A percentile compares a stretch with the other conserved stretches of the same genome.
Conservation (phyloP, 1,140 invertebrate genomes). For the Aphidius gifuensis region DNA sequence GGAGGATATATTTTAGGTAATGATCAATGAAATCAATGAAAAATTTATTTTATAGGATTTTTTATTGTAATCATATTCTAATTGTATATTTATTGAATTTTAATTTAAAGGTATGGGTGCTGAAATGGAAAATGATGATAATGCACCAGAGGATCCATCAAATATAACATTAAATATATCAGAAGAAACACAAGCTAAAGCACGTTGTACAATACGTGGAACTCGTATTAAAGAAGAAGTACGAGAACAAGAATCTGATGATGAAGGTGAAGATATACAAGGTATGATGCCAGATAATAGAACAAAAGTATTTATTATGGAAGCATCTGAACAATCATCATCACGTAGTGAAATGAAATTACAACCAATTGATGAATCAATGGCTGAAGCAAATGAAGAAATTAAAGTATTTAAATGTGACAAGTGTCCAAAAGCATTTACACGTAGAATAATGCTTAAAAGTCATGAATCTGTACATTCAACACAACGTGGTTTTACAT, state of each 20-base stretch:
- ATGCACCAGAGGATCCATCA: constrained; percentile 48
- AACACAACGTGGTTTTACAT: constrained; percentile 61
- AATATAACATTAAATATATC: constrained; percentile 53
- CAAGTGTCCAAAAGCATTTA: constrained; percentile 59
- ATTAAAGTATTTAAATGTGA: constrained; percentile 58
- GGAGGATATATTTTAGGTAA: constrained; percentile 53
- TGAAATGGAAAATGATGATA: constrained; percentile 50
- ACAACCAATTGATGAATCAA: constrained; percentile 37
- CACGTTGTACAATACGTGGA: constrained; percentile 49
- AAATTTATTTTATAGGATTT: no score
- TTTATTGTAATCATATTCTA: no score
- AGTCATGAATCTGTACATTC: constrained; percentile 63
- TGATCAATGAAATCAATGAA: no score
- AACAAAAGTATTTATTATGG: constrained; percentile 53
- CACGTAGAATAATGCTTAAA: constrained; percentile 57
- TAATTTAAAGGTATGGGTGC: constrained; percentile 43
- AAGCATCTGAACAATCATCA: constrained; percentile 38
- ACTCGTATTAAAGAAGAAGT: constrained; percentile 48
- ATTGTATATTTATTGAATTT: no score
- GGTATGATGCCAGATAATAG: constrained; percentile 43
- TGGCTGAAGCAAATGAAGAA: constrained; percentile 47
- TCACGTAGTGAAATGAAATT: constrained; percentile 35
- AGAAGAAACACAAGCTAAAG: constrained; percentile 50
- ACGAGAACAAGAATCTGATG: constrained; percentile 50
- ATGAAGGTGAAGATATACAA: constrained; percentile 49